Evolutionary conservation across 92 coral and sea anemone genomes (phyloP).

Genomic region (Palythoa caribaeorum): DNA sequence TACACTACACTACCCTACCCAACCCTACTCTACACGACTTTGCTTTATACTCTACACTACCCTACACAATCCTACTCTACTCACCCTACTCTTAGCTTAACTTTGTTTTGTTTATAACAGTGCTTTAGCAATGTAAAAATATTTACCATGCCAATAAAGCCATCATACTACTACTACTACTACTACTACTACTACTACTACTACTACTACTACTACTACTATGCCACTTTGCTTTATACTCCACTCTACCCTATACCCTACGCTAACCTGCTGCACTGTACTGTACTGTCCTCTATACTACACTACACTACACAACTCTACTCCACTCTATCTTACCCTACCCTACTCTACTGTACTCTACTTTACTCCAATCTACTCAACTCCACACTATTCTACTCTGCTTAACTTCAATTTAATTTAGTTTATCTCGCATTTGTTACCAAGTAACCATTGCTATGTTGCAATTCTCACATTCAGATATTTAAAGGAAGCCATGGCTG

Average conservation of each 20-base stretch:
- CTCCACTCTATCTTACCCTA: neutral
- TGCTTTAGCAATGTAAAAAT: no score
- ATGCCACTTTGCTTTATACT: no score
- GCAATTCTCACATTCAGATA: constrained; percentile 18
- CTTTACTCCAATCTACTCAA: neutral
- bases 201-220: no score
- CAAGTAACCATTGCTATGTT: neutral
- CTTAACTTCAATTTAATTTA: neutral
- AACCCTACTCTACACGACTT: neutral
- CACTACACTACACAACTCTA: neutral
- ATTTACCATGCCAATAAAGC: no score
- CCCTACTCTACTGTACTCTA: neutral
- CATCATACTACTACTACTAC: no score
- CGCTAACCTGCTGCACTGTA: no score
- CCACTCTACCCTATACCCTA: neutral
- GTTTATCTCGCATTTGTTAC: neutral
- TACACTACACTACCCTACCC: neutral
- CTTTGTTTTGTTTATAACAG: no score
- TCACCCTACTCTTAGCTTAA: no score
- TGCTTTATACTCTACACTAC: neutral
- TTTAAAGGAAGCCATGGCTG: constrained; percentile 58
- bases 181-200: no score
- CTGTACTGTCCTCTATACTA: no score
- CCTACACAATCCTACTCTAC: neutral
- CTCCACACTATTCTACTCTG: neutral